Evolutionary conservation across 1,140 invertebrate species (phyloP), one percentile per base, ranked within the genome.

Genomic region (Drosophila mojavensis): DNA sequence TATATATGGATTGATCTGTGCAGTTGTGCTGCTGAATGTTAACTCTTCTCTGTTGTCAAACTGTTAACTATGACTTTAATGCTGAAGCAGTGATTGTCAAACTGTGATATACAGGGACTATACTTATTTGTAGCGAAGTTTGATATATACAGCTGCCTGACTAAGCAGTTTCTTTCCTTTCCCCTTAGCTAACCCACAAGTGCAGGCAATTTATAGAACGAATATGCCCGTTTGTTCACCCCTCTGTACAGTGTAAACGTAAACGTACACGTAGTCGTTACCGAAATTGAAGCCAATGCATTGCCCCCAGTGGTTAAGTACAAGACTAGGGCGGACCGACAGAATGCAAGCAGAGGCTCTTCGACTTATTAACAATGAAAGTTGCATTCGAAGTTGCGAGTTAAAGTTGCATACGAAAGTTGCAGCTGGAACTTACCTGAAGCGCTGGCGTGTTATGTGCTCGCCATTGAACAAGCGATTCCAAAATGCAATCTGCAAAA

Each of bases 401-500:
- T 24, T 11, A 5, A 4, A 30, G 28, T 24, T 24, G 20, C 20
- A 24, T 24, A 24, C 1, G 20, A 2, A 24, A 50, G 26, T 39
- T 47, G 5, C n/a, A 63, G 28, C n/a, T 9, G 15, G 36, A n/a
- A 76, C 81, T 86, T 86, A 91, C 90, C 90, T 91, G 85, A 91
- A 91, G 41, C 69, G 71, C 55, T 81, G 77, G 66, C 89, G 89
- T 60, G 89, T 81, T 78, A 89, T 85, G 50, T 86, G 78, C 65
- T 85, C 90, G 70, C 85, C 90, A 91, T 86, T 90, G 81, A 91
- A 91, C 69, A 91, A 80, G 73, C 90, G 90, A 88, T 91, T 91
- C 90, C 90, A 91, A 71, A 89, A 78, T 85, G 84, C 86, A 89
- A 91, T 91, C 90, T 91, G 89, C 67, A 77, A 85, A 73, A 76